These are phyloP conservation scores for Phengaris alcon DNA, from an alignment of 2,888 invertebrate species.

Conservation along the genomic window DNA sequence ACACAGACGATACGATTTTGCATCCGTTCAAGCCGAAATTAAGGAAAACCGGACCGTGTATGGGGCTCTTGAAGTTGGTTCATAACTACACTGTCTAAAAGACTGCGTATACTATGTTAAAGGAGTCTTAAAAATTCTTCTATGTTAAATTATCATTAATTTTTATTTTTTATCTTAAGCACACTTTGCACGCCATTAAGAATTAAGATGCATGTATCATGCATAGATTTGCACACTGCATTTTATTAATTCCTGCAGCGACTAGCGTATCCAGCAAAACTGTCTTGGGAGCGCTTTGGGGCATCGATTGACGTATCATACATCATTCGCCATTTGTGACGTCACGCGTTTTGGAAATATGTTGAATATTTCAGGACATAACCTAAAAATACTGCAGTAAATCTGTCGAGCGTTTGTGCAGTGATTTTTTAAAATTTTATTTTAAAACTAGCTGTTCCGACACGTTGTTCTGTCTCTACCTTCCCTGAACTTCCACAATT, in stretches of 20 bases:
- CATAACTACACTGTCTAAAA: too few species aligned
- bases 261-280: neutral
- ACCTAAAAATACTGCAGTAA: neutral
- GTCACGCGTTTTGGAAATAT: neutral
- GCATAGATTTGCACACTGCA: neutral
- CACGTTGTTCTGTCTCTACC: too few species aligned
- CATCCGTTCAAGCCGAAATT: too few species aligned
- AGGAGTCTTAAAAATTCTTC: too few species aligned
- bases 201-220: neutral
- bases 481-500: too few species aligned
- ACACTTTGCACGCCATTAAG: neutral
- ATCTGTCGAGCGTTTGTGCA: neutral
- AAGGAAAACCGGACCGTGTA: too few species aligned
- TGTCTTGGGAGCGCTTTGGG: neutral
- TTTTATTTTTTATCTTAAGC: neutral
- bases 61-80: too few species aligned
- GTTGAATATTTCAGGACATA: constrained; percentile 1
- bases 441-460: too few species aligned
- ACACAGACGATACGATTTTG: too few species aligned
- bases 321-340: constrained; percentile 2
- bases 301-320: neutral
- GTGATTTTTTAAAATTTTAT: neutral
- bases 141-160: too few species aligned
- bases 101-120: too few species aligned
- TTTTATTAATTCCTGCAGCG: neutral